Evolutionary conservation across 2,113 vertebrate species (phyloP).

Genomic region (Ifrita kowaldi): DNA sequence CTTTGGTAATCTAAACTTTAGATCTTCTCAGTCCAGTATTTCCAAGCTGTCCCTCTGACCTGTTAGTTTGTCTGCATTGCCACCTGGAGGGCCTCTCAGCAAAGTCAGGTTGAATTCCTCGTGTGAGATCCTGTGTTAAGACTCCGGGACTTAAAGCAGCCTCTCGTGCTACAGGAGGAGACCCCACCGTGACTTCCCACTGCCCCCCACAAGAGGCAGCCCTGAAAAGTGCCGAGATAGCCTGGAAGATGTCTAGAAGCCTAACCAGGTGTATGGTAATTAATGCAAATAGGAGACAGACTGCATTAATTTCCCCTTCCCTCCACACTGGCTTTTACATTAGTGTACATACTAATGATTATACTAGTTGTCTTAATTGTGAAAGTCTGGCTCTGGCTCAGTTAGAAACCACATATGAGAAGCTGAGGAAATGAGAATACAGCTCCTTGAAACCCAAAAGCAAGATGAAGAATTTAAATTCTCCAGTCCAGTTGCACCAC

Average conservation of each 20-base stretch:
- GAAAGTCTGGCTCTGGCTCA: not conserved
- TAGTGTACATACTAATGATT: not conserved
- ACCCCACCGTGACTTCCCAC: not conserved
- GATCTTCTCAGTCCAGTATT: not conserved
- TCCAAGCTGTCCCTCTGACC: not conserved
- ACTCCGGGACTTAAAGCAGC: not conserved
- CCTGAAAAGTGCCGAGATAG: not conserved
- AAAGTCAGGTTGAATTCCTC: slow-evolving; percentile 13
- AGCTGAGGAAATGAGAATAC: not conserved
- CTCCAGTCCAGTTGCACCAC: not conserved
- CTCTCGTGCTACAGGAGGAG: not conserved
- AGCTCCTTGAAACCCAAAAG: not conserved
- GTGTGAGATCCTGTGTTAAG: not conserved
- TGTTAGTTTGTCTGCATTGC: slow-evolving; percentile 57
- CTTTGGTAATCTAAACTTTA: not conserved
- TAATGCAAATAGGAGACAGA: not conserved
- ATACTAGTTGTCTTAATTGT: not conserved
- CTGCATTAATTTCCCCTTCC: not conserved
- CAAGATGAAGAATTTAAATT: not conserved
- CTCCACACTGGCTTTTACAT: not conserved
- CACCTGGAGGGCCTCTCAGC: slow-evolving; percentile 49
- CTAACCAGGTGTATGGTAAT: not conserved
- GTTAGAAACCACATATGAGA: not conserved
- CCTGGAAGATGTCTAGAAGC: not conserved
- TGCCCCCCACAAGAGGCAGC: not conserved